Evolutionary conservation across 2,797 vertebrate species (phyloP).

Genomic region (Sternarchorhynchus goeldii): DNA sequence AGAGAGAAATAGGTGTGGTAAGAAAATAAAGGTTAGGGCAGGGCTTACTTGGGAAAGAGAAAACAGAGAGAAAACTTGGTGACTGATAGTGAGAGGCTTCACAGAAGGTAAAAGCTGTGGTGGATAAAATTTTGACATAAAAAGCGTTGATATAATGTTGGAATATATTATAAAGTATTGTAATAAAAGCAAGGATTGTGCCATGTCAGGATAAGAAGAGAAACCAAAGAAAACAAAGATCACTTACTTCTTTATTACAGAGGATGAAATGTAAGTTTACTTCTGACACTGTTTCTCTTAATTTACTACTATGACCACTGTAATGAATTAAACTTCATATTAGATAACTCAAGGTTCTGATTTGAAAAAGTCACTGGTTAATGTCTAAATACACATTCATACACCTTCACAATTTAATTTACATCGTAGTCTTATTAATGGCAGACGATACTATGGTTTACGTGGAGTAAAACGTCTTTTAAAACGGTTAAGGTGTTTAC

Average conservation of each 20-base stretch:
- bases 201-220: slow-evolving; percentile 13
- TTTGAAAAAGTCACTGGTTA: not conserved
- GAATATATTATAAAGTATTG: not conserved
- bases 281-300: not conserved
- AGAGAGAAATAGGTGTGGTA: not conserved
- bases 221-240: not conserved
- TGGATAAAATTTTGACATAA: not conserved
- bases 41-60: slow-evolving; percentile 1
- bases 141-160: not conserved
- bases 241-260: not conserved
- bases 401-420: too few species aligned
- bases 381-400: not conserved
- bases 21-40: slow-evolving; percentile 6
- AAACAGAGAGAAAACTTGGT: not conserved
- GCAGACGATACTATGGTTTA: not conserved
- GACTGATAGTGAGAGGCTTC: not conserved
- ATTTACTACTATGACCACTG: not conserved
- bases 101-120: not conserved
- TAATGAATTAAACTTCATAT: not conserved
- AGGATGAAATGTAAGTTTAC: slow-evolving; percentile 43
- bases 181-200: not conserved
- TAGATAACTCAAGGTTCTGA: not conserved
- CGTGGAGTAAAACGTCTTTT: too few species aligned
- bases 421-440: not conserved
- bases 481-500: not conserved